Percentiles rank a stretch among this genome's conserved stretches.
phyloP scores from a whole-genome alignment of 2,113 vertebrate species.

The Syrmaticus mikado region DNA sequence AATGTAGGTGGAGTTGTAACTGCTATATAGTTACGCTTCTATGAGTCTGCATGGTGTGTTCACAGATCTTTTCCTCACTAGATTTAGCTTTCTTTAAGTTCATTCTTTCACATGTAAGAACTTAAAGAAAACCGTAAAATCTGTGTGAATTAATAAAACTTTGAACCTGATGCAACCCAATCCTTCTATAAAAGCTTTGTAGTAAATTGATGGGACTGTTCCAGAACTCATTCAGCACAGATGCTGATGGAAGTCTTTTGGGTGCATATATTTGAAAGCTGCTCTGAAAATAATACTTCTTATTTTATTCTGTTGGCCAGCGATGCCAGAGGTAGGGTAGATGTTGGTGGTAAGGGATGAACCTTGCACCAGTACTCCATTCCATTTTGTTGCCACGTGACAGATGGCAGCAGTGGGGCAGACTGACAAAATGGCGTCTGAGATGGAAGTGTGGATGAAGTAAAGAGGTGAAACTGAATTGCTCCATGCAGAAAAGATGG shows the following conservation, averaged over 20 bases:
- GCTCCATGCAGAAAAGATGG: too few species aligned
- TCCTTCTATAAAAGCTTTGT: slow-evolving; percentile 63
- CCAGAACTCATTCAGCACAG: slow-evolving; percentile 46
- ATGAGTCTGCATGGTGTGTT: slow-evolving; percentile 34
- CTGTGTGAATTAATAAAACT: slow-evolving; percentile 65
- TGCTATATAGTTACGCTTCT: slow-evolving; percentile 28
- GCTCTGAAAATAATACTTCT: too few species aligned
- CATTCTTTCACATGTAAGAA: slow-evolving; percentile 41
- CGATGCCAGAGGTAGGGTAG: too few species aligned
- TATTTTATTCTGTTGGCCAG: too few species aligned
- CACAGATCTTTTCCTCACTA: background rate
- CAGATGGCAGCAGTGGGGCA: too few species aligned
- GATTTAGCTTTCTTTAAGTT: slow-evolving; percentile 51
- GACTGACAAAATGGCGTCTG: too few species aligned
- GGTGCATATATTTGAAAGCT: background rate
- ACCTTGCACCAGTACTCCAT: too few species aligned
- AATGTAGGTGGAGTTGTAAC: slow-evolving; percentile 1
- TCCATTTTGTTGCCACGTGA: too few species aligned
- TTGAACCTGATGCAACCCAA: slow-evolving; percentile 64
- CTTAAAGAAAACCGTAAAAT: slow-evolving; percentile 63
- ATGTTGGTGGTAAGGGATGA: too few species aligned
- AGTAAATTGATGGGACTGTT: slow-evolving; percentile 63
- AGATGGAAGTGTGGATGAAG: too few species aligned
- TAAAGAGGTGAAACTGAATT: too few species aligned
- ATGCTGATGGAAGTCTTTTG: slow-evolving; percentile 17